Evolutionary conservation across 2,113 vertebrate genomes (phyloP), one percentile per base, ranked within the genome.

Genomic region (Merops nubicus): DNA sequence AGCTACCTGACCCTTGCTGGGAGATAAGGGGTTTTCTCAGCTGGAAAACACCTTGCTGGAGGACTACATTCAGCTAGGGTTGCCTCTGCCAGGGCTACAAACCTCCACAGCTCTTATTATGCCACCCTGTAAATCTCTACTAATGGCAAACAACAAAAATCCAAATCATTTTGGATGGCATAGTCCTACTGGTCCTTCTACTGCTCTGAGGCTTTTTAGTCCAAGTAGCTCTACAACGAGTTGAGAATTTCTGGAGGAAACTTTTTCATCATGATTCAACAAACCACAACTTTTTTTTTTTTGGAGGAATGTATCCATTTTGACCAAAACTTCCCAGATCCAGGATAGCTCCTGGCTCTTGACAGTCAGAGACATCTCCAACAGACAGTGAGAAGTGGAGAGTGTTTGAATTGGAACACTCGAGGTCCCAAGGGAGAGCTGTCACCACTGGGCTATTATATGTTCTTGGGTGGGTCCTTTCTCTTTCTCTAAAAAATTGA

Each of bases 391-490:
- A 57, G n/a, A n/a, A n/a, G n/a, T n/a, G n/a, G n/a, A n/a, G 92
- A 84, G 73, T 93, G 84, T 95, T 95, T 95, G 76, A 77, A 47
- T 38, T 95, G 96, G 94, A 95, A 80, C 11, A 48, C 3, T 59
- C 7, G 0, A 74, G 54, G 63, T 92, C 86, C 91, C 92, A 83
- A 59, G 60, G 9, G 59, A 77, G 54, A 91, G 47, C 50, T 94
- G 80, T 95, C 79, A 70, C 72, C 76, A 33, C 85, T 8, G 57
- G 13, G 9, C 88, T 83, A 12, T 85, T 88, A 50, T 11, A 47
- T 93, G 51, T 86, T 54, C 88, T 89, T 80, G 95, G 92, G 94
- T 84, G 95, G 91, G 63, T 95, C 85, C 77, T 73, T 21, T 79
- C 43, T 81, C 34, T 80, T 83, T 70, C 86, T 84, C 82, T 63